Base-by-base conservation (phyloP, 1,140 invertebrate genomes). In the Eciton burchellii region DNA sequence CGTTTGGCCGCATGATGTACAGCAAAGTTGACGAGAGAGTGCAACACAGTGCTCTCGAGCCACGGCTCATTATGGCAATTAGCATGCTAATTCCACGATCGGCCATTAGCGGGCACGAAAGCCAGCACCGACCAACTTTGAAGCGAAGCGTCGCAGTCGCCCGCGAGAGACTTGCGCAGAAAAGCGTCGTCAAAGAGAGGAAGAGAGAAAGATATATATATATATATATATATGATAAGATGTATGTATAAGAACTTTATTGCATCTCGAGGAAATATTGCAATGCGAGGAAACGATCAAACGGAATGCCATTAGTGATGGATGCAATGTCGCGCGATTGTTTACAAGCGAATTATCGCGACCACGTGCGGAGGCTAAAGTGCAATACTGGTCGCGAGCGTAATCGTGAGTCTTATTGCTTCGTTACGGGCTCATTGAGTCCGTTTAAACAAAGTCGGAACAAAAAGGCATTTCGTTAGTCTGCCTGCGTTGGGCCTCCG, bases 51-150 rank as follows among this genome's bases (percentile, higher is more conserved):
- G 12, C n/a, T 79, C 21, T 21, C 45, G 35, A 35, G 63, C 84
- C 41, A 62, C 41, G 43, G 74, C 66, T 88, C 77, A 76, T 84
- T 87, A 88, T 76, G 71, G 86, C 66, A 87, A 88, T 88, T 88
- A 88, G 83, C 85, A 84, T 74, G 87, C 62, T 85, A 85, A 88
- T 88, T 56, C 63, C 56, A 63, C 72, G 79, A 35, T 68, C 43
- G 71, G 26, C n/a, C n/a, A n/a, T 77, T 88, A 88, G 85, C 83
- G 86, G 85, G 85, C 87, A 88, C 84, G 83, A 88, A 88, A 87
- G 82, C 82, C 65, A 84, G 86, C 19, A 45, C 45, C 70, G 76
- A 45, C 74, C n/a, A 87, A 79, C n/a, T 49, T 83, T 45, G 84
- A 82, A 88, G 81, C 81, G 19, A 54, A 49, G 35, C 52, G 68